These are phyloP conservation scores for Andrena camellia DNA, from an alignment of 2,888 invertebrate genomes.

Conservation along the genomic window DNA sequence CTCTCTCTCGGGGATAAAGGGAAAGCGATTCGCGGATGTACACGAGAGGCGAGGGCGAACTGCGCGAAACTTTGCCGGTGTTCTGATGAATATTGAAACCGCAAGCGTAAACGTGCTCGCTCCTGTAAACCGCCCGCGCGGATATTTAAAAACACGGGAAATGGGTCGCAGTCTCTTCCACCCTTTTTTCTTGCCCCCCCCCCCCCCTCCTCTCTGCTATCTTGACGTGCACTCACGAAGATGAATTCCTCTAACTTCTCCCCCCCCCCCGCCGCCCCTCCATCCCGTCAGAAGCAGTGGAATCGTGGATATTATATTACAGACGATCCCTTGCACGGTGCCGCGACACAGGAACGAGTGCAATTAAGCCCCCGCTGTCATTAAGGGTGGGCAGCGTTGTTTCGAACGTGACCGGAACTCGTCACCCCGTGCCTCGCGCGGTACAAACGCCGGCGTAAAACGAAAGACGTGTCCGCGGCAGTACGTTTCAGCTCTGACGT, in stretches of 20 bases:
- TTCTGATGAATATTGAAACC: slow-evolving; percentile 53
- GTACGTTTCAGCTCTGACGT: slow-evolving; percentile 36
- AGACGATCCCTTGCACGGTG: not conserved
- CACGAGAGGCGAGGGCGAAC: not conserved
- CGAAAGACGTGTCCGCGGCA: slow-evolving; percentile 2
- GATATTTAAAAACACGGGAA: slow-evolving; percentile 50
- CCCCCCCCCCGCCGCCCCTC: not conserved
- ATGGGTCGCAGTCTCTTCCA: slow-evolving; percentile 42
- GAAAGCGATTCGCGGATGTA: slow-evolving; percentile 46
- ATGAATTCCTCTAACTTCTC: slow-evolving; percentile 21
- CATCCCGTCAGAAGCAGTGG: not conserved
- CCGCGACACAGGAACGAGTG: not conserved
- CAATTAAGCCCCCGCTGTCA: not conserved
- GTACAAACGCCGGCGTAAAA: slow-evolving; percentile 18
- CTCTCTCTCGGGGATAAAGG: slow-evolving; percentile 51
- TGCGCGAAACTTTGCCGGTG: slow-evolving; percentile 20
- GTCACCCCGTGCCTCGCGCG: not conserved
- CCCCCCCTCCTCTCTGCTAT: not conserved
- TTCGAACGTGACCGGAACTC: not conserved
- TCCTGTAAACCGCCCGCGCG: not conserved
- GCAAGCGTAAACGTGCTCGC: slow-evolving; percentile 23
- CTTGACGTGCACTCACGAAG: slow-evolving; percentile 51
- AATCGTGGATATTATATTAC: slow-evolving; percentile 23
- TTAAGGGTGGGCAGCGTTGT: not conserved
- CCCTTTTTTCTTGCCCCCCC: no score